These are phyloP conservation scores for Diarsia dahlii DNA, from an alignment of 2,888 invertebrate genomes.

Conservation along the genomic window DNA sequence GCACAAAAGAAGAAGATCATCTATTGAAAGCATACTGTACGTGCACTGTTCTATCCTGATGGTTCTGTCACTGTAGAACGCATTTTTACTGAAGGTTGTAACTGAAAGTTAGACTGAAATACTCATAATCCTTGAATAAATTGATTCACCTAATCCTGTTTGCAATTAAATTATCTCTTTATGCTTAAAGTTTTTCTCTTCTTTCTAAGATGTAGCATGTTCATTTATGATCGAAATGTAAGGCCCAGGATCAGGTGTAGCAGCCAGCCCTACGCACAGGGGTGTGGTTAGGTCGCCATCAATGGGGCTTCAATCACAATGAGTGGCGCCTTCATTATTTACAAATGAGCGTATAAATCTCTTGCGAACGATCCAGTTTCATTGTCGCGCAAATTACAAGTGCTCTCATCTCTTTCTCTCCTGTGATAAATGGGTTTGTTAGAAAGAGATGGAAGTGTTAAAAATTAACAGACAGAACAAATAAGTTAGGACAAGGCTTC, in stretches of 20 bases:
- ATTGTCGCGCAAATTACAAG: conserved; percentile 77
- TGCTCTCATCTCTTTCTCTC: conserved; percentile 60
- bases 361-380: conserved; percentile 79
- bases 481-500: conserved; percentile 51
- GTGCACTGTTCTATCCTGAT: neutral
- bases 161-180: neutral
- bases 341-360: conserved; percentile 89
- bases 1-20: neutral
- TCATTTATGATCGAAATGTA: conserved; percentile 15
- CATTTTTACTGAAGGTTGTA: no score
- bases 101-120: neutral
- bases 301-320: conserved; percentile 87
- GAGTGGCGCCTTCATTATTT: conserved; percentile 90
- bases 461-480: conserved; percentile 65
- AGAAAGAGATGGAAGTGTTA: conserved; percentile 59
- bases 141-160: neutral
- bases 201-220: neutral
- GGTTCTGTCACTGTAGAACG: no score
- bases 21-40: neutral
- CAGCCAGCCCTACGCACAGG: conserved; percentile 77
- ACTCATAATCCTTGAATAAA: neutral
- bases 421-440: neutral
- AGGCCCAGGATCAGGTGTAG: conserved; percentile 18
- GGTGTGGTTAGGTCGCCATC: conserved; percentile 83
- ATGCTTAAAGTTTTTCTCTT: neutral